A percentile compares a stretch with the other conserved stretches of the same genome.
Conservation (phyloP, 2,888 invertebrate species). For the Biston stratarius region DNA sequence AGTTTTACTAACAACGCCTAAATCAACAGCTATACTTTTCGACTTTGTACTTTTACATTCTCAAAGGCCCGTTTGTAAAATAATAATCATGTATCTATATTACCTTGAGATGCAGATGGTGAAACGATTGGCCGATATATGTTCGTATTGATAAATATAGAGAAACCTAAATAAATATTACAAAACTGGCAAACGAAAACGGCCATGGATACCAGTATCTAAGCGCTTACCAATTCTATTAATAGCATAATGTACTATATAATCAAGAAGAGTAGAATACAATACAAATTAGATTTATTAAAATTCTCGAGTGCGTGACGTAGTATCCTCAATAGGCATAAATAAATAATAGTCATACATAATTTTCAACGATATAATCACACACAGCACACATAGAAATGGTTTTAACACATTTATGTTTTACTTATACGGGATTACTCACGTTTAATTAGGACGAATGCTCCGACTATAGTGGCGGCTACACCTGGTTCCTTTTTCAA, state of each 20-base stretch:
- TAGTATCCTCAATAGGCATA: too few species aligned
- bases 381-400: too few species aligned
- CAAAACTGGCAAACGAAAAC: slow-evolving; percentile 19
- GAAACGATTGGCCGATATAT: slow-evolving; percentile 21
- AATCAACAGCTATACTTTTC: slow-evolving; percentile 12
- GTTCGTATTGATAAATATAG: slow-evolving; percentile 22
- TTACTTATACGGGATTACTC: too few species aligned
- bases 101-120: slow-evolving; percentile 34
- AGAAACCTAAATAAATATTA: slow-evolving; percentile 21
- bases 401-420: too few species aligned
- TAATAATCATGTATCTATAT: background rate
- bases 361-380: too few species aligned
- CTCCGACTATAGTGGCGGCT: too few species aligned
- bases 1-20: slow-evolving; percentile 12
- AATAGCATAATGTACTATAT: slow-evolving; percentile 1
- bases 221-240: slow-evolving; percentile 8
- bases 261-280: background rate
- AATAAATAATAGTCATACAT: too few species aligned
- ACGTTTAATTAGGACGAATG: too few species aligned
- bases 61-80: slow-evolving; percentile 21
- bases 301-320: too few species aligned
- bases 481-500: too few species aligned
- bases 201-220: slow-evolving; percentile 15
- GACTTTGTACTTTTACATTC: slow-evolving; percentile 5
- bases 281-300: too few species aligned